phyloP scores from a whole-genome alignment of 2,797 vertebrate genomes.

The Lateolabrax maculatus region DNA sequence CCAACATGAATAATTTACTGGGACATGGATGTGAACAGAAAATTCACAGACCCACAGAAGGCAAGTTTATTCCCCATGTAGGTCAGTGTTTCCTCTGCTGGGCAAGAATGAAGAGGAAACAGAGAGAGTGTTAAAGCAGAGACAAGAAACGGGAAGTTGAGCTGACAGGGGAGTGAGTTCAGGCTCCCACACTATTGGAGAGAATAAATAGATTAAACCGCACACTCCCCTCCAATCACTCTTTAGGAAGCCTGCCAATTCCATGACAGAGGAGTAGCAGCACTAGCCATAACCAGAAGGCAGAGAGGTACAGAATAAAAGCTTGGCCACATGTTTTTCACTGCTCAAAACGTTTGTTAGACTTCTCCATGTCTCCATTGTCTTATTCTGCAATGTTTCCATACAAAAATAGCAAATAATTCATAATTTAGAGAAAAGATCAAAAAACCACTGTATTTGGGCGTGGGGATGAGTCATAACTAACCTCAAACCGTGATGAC shows the following conservation, averaged over 20 bases:
- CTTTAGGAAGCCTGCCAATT: constrained; percentile 35
- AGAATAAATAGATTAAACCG: constrained; percentile 82
- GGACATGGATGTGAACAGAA: not conserved
- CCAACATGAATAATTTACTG: constrained; percentile 27
- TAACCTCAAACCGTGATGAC: constrained; percentile 22
- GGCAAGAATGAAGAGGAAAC: constrained; percentile 28
- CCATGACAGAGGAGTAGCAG: constrained; percentile 6
- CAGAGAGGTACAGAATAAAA: constrained; percentile 17
- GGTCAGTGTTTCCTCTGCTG: constrained; percentile 13
- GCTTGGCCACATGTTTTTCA: not conserved
- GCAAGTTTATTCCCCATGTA: constrained; percentile 17
- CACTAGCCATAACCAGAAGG: constrained; percentile 42
- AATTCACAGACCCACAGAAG: not conserved
- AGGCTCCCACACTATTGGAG: constrained; percentile 69
- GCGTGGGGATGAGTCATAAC: constrained; percentile 40
- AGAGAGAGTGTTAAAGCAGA: constrained; percentile 22
- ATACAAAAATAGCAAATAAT: not conserved
- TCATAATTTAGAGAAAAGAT: not conserved
- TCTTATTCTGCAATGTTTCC: not conserved
- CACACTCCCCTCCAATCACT: constrained; percentile 33
- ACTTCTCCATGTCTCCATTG: too few relatives aligned
- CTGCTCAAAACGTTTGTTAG: not conserved
- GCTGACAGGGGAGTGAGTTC: constrained; percentile 73
- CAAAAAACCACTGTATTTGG: constrained; percentile 16
- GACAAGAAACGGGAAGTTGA: constrained; percentile 34